These are phyloP conservation scores for Eudyptes chrysolophus DNA, from an alignment of 2,113 vertebrate genomes.

Conservation along the genomic window DNA sequence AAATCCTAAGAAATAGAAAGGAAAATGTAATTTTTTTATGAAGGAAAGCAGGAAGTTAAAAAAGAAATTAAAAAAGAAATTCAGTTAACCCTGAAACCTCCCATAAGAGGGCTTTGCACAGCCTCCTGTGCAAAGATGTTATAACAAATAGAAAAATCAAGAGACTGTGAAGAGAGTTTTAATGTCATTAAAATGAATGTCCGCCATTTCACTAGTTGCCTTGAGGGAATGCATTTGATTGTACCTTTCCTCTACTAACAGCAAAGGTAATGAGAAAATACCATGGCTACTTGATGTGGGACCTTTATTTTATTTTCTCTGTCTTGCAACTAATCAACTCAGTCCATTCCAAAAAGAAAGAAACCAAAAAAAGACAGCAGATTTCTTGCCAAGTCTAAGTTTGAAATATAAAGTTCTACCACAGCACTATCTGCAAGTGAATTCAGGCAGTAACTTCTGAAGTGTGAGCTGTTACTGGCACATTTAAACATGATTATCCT, in stretches of 20 bases:
- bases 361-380: not conserved
- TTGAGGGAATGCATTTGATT: not conserved
- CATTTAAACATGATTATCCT: not conserved
- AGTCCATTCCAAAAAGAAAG: not conserved
- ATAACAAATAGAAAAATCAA: not conserved
- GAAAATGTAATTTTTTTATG: not conserved
- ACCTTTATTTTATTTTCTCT: not conserved
- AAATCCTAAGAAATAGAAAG: not conserved
- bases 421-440: not conserved
- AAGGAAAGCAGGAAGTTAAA: not conserved
- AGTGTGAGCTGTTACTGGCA: not conserved
- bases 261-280: not conserved
- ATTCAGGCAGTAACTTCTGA: not conserved
- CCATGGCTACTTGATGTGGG: fast-evolving
- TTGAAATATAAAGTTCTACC: not conserved
- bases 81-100: not conserved
- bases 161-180: not conserved
- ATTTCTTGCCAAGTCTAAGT: not conserved
- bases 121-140: not conserved
- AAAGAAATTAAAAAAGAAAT: not conserved
- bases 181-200: too few relatives aligned
- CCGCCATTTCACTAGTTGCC: not conserved
- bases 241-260: not conserved
- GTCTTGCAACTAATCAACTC: not conserved
- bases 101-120: not conserved